Percentiles rank a stretch among this genome's conserved stretches.
These are phyloP conservation scores for Plemyria rubiginata DNA, from an alignment of 2,888 invertebrate genomes.

Conservation along the genomic window DNA sequence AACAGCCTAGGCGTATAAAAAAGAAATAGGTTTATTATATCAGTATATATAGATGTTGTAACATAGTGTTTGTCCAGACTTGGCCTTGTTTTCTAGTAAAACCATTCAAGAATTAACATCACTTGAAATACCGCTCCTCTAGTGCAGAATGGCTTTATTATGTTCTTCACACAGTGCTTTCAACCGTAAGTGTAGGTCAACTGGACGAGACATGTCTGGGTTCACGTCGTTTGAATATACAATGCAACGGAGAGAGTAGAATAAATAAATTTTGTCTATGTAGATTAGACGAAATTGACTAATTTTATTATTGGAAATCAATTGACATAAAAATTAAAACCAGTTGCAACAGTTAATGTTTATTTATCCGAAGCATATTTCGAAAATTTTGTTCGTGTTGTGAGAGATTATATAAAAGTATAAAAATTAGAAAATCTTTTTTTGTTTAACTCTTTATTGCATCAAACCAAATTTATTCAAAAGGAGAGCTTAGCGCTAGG, in stretches of 20 bases:
- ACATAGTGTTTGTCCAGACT: too few relatives aligned
- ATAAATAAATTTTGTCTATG: conserved; percentile 17
- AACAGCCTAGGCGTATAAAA: too few relatives aligned
- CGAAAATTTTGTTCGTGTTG: not conserved
- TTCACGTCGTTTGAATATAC: conserved; percentile 24
- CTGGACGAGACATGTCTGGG: conserved; percentile 32
- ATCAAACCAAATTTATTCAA: too few relatives aligned
- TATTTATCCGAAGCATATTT: not conserved
- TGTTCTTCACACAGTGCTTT: not conserved
- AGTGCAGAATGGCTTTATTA: too few relatives aligned
- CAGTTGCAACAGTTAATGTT: conserved; percentile 11
- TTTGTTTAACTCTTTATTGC: too few relatives aligned
- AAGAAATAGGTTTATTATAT: too few relatives aligned
- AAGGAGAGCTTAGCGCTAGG: too few relatives aligned
- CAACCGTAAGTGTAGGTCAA: conserved; percentile 39
- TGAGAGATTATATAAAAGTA: not conserved
- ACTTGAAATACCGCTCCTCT: too few relatives aligned
- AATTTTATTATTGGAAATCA: conserved; percentile 12
- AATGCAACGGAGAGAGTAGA: conserved; percentile 32
- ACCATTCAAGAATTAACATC: too few relatives aligned
- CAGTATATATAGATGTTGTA: too few relatives aligned
- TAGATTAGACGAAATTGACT: conserved; percentile 7
- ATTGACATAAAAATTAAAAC: conserved; percentile 20
- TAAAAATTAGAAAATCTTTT: too few relatives aligned
- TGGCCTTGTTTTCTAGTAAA: too few relatives aligned